These are phyloP conservation scores for Melinaea menophilus DNA, from an alignment of 2,888 invertebrate species.

Conservation along the genomic window DNA sequence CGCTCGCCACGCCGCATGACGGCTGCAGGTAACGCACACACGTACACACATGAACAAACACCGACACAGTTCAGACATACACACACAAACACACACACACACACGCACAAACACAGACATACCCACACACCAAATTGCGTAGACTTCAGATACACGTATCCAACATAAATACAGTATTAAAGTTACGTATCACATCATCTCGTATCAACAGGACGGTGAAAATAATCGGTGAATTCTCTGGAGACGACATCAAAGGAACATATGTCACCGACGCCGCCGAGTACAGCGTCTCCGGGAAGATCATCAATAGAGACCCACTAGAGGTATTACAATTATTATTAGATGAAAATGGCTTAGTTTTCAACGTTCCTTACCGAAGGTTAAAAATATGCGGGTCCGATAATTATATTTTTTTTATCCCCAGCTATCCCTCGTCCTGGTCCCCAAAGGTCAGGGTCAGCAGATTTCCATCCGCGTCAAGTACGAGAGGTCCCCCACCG, in stretches of 20 bases:
- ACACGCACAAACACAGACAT: too few relatives aligned
- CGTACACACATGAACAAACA: too few relatives aligned
- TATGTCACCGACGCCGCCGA: conserved; percentile 60
- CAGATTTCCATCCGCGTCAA: conserved; percentile 53
- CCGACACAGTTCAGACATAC: too few relatives aligned
- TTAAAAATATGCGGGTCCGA: neutral
- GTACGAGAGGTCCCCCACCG: conserved; percentile 40
- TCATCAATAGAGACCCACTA: conserved; percentile 55
- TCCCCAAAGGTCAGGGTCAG: conserved; percentile 60
- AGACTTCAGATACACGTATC: too few relatives aligned
- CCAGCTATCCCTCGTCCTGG: conserved; percentile 56
- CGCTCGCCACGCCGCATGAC: conserved; percentile 60
- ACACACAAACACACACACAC: too few relatives aligned
- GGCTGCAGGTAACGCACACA: conserved; percentile 51
- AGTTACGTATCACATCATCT: conserved; percentile 7
- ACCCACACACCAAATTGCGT: too few relatives aligned
- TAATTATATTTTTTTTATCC: conserved; percentile 12
- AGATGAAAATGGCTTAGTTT: too few relatives aligned
- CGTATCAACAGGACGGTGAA: conserved; percentile 56
- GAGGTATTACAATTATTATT: conserved; percentile 48
- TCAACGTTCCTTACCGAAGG: neutral
- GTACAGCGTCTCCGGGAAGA: conserved; percentile 62
- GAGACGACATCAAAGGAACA: conserved; percentile 59
- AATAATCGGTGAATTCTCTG: conserved; percentile 59
- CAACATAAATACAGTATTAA: too few relatives aligned